phyloP scores from a whole-genome alignment of 2,888 invertebrate species.

The Acanthosoma haemorrhoidale region DNA sequence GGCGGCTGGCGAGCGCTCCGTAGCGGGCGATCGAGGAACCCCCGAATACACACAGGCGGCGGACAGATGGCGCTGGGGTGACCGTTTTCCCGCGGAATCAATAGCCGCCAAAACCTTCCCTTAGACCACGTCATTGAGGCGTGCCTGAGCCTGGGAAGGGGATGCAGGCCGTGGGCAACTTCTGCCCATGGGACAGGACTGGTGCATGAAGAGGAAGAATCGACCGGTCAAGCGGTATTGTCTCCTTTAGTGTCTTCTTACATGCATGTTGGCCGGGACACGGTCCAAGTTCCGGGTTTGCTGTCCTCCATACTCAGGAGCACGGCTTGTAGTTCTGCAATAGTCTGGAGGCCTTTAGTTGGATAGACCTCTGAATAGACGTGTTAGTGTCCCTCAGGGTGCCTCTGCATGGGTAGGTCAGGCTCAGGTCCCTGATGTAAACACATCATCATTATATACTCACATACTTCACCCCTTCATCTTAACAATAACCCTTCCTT shows the following conservation, averaged over 20 bases:
- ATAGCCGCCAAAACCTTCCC: constrained; percentile 17
- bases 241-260: not conserved
- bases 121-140: constrained; percentile 15
- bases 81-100: constrained; percentile 21
- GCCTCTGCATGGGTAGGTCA: no score
- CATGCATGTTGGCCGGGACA: no score
- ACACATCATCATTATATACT: no score
- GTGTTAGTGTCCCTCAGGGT: no score
- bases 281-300: no score
- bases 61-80: not conserved
- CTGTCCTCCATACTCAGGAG: no score
- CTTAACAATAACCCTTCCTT: no score
- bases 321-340: no score
- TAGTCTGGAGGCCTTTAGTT: no score
- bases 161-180: constrained; percentile 43
- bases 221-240: constrained; percentile 42
- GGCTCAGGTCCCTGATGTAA: no score
- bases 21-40: not conserved
- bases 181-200: constrained; percentile 60
- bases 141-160: not conserved
- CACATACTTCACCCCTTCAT: no score
- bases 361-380: no score
- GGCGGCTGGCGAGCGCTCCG: not conserved
- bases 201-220: constrained; percentile 54
- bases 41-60: not conserved